A percentile compares a stretch with the other conserved stretches of the same genome.
Conservation (phyloP, 2,113 vertebrate genomes). For the Pimephales promelas region DNA sequence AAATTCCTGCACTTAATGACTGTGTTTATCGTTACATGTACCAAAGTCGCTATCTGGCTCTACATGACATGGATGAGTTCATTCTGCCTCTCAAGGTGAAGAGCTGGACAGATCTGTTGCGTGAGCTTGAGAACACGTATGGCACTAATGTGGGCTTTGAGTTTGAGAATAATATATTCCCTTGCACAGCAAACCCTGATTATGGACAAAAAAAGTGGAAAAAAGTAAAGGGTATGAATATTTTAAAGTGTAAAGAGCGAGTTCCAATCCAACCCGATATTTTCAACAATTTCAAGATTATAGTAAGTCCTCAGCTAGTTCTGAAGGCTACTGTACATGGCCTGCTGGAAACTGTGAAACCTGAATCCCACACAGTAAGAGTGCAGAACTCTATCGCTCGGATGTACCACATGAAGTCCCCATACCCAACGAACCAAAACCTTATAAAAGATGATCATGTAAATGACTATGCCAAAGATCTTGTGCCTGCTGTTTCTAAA, state of each 20-base stretch:
- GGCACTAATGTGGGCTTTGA: conserved; percentile 59
- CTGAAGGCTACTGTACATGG: conserved; percentile 56
- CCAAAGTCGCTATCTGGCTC: conserved; percentile 63
- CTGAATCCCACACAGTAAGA: not conserved
- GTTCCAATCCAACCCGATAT: not conserved
- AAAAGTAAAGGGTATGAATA: conserved; percentile 65
- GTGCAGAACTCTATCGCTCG: conserved; percentile 50
- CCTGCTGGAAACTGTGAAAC: accelerated
- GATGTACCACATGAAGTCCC: conserved; percentile 64
- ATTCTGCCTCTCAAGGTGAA: conserved; percentile 67
- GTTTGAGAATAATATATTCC: conserved; percentile 75
- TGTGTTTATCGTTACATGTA: conserved; percentile 74
- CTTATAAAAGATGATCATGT: conserved; percentile 50
- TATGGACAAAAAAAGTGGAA: conserved; percentile 60
- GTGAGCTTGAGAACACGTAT: conserved; percentile 61
- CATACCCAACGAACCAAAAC: accelerated
- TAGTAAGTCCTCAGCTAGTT: conserved; percentile 64
- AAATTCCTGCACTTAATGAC: conserved; percentile 67
- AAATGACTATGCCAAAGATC: conserved; percentile 37
- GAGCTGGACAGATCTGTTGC: conserved; percentile 71
- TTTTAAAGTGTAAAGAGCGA: conserved; percentile 70
- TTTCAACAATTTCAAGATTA: conserved; percentile 52
- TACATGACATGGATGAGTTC: conserved; percentile 77
- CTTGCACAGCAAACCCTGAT: not conserved
- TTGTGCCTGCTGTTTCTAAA: conserved; percentile 44